A percentile compares a stretch with the other conserved stretches of the same genome.
phyloP scores from a whole-genome alignment of 2,113 vertebrate genomes.

The Grantiella picta region DNA sequence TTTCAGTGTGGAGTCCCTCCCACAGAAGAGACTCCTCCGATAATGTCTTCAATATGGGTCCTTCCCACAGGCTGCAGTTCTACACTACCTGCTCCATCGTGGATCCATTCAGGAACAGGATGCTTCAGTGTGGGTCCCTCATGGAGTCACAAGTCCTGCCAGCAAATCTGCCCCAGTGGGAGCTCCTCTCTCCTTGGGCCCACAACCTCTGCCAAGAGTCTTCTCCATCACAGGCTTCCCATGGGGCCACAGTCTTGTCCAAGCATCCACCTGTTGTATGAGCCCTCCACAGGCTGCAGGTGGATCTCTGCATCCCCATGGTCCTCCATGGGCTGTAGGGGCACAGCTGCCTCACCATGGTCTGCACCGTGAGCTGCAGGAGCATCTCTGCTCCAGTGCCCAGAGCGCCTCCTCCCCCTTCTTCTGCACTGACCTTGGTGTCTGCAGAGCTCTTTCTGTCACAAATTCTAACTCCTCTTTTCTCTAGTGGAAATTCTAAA shows the following conservation, averaged over 20 bases:
- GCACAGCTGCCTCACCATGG: neutral
- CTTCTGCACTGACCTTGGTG: neutral
- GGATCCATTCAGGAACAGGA: neutral
- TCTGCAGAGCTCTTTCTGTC: neutral
- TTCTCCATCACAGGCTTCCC: neutral
- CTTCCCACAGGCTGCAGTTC: neutral
- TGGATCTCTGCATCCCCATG: neutral
- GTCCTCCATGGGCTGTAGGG: neutral
- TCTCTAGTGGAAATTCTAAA: neutral
- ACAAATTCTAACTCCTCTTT: neutral
- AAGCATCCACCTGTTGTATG: accelerated
- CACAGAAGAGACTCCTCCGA: neutral
- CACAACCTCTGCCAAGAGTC: neutral
- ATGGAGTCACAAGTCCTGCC: neutral
- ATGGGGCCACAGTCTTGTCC: neutral
- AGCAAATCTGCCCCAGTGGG: accelerated
- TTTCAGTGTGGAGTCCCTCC: neutral
- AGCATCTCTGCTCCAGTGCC: accelerated
- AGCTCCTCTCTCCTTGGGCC: neutral
- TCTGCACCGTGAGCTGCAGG: accelerated
- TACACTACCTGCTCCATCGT: neutral
- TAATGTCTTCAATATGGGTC: accelerated
- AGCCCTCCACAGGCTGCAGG: neutral
- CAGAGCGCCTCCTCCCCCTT: neutral
- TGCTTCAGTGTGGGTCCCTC: accelerated